A percentile compares a stretch with the other conserved stretches of the same genome.
phyloP scores from a whole-genome alignment of 2,113 vertebrate species.

The Stigmatopora argus region DNA sequence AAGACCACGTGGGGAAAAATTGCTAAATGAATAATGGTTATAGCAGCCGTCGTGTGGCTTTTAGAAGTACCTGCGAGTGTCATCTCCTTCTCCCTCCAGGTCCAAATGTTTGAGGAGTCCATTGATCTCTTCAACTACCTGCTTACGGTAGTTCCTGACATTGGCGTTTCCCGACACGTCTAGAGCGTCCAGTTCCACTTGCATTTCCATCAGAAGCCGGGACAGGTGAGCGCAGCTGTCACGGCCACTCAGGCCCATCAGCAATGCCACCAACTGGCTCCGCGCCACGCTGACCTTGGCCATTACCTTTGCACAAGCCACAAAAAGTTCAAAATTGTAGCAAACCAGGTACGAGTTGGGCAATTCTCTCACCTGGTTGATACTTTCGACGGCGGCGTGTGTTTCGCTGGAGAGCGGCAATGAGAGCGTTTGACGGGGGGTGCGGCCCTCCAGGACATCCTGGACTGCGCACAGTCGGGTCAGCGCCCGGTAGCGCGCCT shows the following conservation, averaged over 20 bases:
- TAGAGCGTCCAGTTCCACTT: conserved; percentile 88
- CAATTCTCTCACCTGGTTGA: conserved; percentile 69
- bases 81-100: conserved; percentile 86
- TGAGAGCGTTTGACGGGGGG: conserved; percentile 77
- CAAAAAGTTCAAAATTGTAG: neutral
- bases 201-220: conserved; percentile 86
- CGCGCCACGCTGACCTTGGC: conserved; percentile 87
- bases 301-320: conserved; percentile 66
- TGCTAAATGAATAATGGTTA: too few species aligned
- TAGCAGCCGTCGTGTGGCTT: too few species aligned
- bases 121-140: conserved; percentile 94
- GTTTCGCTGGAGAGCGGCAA: conserved; percentile 85
- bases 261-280: conserved; percentile 84
- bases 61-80: conserved; percentile 61
- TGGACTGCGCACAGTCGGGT: conserved; percentile 87
- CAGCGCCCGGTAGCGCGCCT: conserved; percentile 85
- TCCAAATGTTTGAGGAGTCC: conserved; percentile 87
- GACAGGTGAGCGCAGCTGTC: conserved; percentile 91
- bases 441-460: conserved; percentile 82
- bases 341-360: too few species aligned
- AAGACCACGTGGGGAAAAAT: too few species aligned
- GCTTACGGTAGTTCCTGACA: conserved; percentile 89
- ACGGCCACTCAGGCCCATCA: conserved; percentile 82
- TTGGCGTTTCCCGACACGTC: conserved; percentile 84
- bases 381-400: conserved; percentile 83